These are phyloP conservation scores for Drosophila insularis DNA, from an alignment of 1,140 invertebrate species.

Conservation along the genomic window DNA sequence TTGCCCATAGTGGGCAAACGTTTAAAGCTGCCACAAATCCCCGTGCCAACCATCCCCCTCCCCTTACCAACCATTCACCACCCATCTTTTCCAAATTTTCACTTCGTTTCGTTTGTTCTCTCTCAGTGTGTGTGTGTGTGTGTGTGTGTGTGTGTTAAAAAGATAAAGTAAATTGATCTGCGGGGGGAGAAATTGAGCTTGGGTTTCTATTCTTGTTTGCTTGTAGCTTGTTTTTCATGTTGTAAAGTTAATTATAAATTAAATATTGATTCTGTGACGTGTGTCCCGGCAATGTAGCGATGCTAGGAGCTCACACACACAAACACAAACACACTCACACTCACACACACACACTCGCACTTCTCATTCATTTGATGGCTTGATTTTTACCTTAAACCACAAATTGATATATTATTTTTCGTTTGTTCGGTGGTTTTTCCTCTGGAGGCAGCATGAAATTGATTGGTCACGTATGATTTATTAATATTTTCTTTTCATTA, in stretches of 20 bases:
- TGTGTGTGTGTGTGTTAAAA: conserved; percentile 68
- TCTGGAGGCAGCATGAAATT: conserved; percentile 60
- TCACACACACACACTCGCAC: background rate
- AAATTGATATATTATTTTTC: conserved; percentile 23
- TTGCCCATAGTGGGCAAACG: conserved; percentile 77
- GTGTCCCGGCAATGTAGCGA: conserved; percentile 17
- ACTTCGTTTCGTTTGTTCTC: conserved; percentile 25
- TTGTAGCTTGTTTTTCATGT: conserved; percentile 71
- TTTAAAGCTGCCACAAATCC: conserved; percentile 79
- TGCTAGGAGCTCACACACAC: background rate
- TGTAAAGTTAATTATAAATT: conserved; percentile 82
- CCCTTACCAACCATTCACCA: conserved; percentile 4
- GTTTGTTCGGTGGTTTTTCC: background rate
- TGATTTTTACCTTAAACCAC: conserved; percentile 3
- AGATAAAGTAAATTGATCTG: conserved; percentile 58
- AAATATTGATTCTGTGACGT: conserved; percentile 77
- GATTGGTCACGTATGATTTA: conserved; percentile 80
- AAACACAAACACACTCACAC: background rate
- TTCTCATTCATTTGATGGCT: background rate
- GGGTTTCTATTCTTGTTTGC: conserved; percentile 38
- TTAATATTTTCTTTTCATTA: conserved; percentile 81
- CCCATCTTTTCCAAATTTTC: conserved; percentile 11
- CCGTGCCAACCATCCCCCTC: conserved; percentile 40
- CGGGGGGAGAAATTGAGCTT: conserved; percentile 19
- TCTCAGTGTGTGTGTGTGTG: conserved; percentile 69